These are phyloP conservation scores for Phoxinus phoxinus DNA, from an alignment of 2,113 vertebrate genomes.

Conservation along the genomic window DNA sequence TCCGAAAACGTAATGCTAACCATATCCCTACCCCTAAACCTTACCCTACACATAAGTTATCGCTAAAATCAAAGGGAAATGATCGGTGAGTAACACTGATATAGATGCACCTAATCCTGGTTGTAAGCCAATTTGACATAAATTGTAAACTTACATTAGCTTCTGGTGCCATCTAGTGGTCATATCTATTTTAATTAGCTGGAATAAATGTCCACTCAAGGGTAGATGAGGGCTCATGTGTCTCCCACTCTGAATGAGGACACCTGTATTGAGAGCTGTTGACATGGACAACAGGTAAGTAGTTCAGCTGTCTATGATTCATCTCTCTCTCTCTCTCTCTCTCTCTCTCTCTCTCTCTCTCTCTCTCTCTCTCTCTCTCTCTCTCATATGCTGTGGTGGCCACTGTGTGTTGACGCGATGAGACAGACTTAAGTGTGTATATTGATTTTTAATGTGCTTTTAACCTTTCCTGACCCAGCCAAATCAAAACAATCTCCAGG, in stretches of 20 bases:
- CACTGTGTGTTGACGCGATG: slow-evolving; percentile 13
- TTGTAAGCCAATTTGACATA: too few species aligned
- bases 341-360: too few species aligned
- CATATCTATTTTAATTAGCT: not conserved
- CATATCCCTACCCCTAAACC: too few species aligned
- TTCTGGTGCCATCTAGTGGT: slow-evolving; percentile 39
- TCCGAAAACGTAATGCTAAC: too few species aligned
- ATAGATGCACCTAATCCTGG: too few species aligned
- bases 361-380: not conserved
- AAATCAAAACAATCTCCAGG: slow-evolving; percentile 46
- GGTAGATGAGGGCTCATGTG: not conserved
- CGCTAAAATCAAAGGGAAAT: too few species aligned
- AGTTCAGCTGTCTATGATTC: not conserved
- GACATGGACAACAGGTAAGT: slow-evolving; percentile 28
- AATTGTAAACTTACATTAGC: not conserved
- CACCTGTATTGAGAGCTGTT: slow-evolving; percentile 24
- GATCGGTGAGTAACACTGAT: too few species aligned
- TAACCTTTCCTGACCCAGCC: slow-evolving; percentile 57
- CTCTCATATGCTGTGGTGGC: not conserved
- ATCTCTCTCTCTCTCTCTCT: not conserved
- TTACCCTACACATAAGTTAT: too few species aligned
- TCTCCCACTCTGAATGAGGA: not conserved
- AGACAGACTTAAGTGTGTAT: slow-evolving; percentile 37
- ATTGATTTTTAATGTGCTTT: slow-evolving; percentile 60
- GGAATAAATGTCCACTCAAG: not conserved